These are phyloP conservation scores for Craterocephalus amniculus DNA, from an alignment of 2,797 vertebrate genomes.

Conservation along the genomic window DNA sequence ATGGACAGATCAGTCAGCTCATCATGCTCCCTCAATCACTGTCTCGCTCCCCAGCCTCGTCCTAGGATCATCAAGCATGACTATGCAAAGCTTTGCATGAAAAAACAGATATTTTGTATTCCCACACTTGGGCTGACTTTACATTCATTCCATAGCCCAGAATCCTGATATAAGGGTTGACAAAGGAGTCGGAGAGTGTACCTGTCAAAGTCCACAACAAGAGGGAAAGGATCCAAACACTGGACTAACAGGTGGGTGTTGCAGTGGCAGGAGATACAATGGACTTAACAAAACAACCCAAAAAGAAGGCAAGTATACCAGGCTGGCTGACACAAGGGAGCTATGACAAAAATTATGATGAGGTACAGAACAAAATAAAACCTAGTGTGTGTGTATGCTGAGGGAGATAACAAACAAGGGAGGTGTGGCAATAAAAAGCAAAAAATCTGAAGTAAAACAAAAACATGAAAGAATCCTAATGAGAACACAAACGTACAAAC, in stretches of 20 bases:
- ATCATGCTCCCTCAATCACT: constrained; percentile 47
- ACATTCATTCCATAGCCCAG: neutral
- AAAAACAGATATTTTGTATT: neutral
- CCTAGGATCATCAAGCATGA: constrained; percentile 14
- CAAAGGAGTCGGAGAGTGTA: neutral
- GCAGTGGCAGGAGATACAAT: too few relatives aligned
- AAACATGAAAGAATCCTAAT: neutral
- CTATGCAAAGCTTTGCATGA: constrained; percentile 9
- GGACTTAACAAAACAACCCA: too few relatives aligned
- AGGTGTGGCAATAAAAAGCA: neutral
- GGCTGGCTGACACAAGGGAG: too few relatives aligned
- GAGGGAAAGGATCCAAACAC: too few relatives aligned
- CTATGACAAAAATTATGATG: too few relatives aligned
- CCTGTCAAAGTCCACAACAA: too few relatives aligned
- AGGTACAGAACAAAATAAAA: neutral
- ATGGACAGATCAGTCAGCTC: constrained; percentile 38
- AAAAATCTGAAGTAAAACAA: neutral
- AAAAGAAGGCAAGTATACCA: too few relatives aligned
- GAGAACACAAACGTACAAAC: neutral
- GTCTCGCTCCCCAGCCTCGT: constrained; percentile 41
- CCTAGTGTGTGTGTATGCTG: neutral
- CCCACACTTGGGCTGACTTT: neutral
- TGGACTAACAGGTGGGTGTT: too few relatives aligned
- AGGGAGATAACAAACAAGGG: neutral
- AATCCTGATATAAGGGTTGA: constrained; percentile 5